Evolutionary conservation across 2,113 vertebrate species (phyloP).

Genomic region (Pangasianodon gigas): DNA sequence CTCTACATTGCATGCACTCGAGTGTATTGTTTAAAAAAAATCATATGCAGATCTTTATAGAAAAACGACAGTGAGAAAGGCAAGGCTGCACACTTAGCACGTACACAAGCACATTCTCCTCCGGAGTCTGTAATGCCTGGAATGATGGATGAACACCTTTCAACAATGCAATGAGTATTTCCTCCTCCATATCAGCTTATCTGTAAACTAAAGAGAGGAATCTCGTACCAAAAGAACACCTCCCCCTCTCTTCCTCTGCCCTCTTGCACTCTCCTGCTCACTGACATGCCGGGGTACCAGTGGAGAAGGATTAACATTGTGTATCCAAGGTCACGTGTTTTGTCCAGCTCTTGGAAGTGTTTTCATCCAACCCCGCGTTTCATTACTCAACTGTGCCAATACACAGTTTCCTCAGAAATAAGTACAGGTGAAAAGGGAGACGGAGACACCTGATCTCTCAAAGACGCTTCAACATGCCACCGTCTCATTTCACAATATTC

Average conservation of each 20-base stretch:
- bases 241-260: background rate
- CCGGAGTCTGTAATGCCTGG: conserved; percentile 10
- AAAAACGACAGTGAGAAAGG: background rate
- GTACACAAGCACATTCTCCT: conserved; percentile 27
- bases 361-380: conserved; percentile 4
- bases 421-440: background rate
- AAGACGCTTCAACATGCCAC: conserved; percentile 16
- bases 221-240: conserved; percentile 54
- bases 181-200: conserved; percentile 72
- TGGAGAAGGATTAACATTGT: conserved; percentile 6
- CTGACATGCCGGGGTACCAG: conserved; percentile 4
- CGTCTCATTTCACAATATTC: conserved; percentile 16
- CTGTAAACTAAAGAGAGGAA: conserved; percentile 61
- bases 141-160: conserved; percentile 61
- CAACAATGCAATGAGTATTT: conserved; percentile 52
- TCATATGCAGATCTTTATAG: conserved; percentile 9
- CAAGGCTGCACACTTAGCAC: background rate
- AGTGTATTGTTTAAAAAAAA: conserved; percentile 37
- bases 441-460: conserved; percentile 17
- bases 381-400: conserved; percentile 20
- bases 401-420: background rate
- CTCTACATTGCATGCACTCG: conserved; percentile 26
- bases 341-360: background rate
- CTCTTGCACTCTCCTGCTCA: background rate
- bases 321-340: background rate